Base-by-base conservation (phyloP, 1,140 invertebrate species). In the Papilio dardanus region DNA sequence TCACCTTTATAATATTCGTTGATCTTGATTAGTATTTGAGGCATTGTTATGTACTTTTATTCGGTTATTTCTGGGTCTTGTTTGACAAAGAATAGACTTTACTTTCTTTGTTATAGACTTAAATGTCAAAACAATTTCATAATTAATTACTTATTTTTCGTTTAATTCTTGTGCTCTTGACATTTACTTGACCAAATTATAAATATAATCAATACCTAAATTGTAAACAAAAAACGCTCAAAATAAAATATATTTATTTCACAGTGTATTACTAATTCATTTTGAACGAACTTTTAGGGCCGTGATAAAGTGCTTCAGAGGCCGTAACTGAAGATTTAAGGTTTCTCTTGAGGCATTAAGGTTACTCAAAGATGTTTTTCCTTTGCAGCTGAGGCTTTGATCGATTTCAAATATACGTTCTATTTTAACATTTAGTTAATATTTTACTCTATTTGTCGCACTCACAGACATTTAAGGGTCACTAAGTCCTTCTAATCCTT, bases 291-390 rank as follows among this genome's bases (percentile, higher is more conserved):
- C 54, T 62, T 62, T 62, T 62, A 3, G 54, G 54, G 12, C 14
- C 54, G 54, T 62, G 54, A 62, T 62, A 62, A 62, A 62, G 54
- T 62, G 24, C 24, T 62, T 30, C 54, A 14, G 10, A 28, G 54
- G 54, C 24, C 54, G 54, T 62, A 28, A 62, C 54, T 62, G 54
- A 62, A 62, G 54, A 62, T 62, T 62, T 62, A 62, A 62, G 54
- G 54, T 62, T 62, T 62, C 54, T 62, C 54, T 62, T 10, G 54
- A 62, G 24, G 24, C 54, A 62, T 62, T 62, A 62, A 62, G 54
- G 54, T 62, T 62, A 62, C 54, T 62, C 10, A 3, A 62, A 62
- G 24, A 62, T 62, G 54, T 62, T 62, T 54, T 62, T 62, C 54
- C 54, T 62, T 62, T 30, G 54, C 54, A 62, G 54, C 54, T 62